These are phyloP conservation scores for Tipula helvola DNA, from an alignment of 2,888 invertebrate genomes.

Conservation along the genomic window DNA sequence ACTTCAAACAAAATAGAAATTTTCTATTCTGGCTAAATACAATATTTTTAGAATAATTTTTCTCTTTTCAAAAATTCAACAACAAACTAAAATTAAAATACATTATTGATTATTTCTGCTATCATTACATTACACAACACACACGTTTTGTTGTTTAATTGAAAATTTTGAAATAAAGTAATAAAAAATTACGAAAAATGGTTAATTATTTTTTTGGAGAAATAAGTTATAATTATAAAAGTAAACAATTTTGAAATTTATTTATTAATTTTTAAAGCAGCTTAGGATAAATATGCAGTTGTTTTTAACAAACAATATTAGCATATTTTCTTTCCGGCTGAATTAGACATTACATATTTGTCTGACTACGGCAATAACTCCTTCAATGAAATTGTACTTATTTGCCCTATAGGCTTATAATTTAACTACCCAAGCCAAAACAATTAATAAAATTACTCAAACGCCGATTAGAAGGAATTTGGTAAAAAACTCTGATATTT, in stretches of 20 bases:
- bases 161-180: neutral
- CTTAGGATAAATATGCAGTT: no score
- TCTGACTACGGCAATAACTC: no score
- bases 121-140: neutral
- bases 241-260: neutral
- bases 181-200: neutral
- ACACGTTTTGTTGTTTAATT: neutral
- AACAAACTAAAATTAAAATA: neutral
- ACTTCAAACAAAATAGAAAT: neutral
- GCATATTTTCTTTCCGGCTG: no score
- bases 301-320: no score
- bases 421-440: no score
- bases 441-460: no score
- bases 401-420: no score
- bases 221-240: neutral
- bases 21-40: neutral
- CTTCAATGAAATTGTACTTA: no score
- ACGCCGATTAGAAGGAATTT: no score
- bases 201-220: neutral
- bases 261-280: neutral
- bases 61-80: neutral
- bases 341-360: no score
- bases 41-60: neutral
- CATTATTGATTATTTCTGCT: neutral
- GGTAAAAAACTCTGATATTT: no score